A percentile compares a stretch with the other conserved stretches of the same genome.
phyloP scores from a whole-genome alignment of 1,140 invertebrate genomes.

The Piezodorus guildinii region DNA sequence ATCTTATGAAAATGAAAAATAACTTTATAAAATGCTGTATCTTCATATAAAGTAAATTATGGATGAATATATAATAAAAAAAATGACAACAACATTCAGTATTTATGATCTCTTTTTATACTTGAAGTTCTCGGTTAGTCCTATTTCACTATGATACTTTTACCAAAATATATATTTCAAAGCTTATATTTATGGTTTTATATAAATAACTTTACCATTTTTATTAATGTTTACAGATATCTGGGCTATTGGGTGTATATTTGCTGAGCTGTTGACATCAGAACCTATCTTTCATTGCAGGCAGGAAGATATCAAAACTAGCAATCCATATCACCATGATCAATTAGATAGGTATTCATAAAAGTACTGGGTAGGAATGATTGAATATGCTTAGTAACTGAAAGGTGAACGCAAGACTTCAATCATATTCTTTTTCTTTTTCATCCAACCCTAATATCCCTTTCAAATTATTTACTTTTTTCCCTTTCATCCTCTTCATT shows the following conservation, averaged over 20 bases:
- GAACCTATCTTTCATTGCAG: constrained; percentile 99
- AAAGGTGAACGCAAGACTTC: neutral
- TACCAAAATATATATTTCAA: neutral
- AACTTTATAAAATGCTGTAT: too few species aligned
- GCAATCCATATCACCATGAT: constrained; percentile 99
- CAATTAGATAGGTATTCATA: constrained; percentile 68
- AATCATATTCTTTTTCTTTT: neutral
- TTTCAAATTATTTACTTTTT: neutral
- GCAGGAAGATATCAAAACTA: constrained; percentile 99
- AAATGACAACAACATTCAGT: too few species aligned
- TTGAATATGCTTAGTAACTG: neutral
- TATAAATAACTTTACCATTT: too few species aligned
- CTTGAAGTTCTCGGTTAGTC: too few species aligned
- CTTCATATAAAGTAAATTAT: too few species aligned
- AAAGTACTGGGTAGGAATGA: constrained; percentile 6
- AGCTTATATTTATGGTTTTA: too few species aligned
- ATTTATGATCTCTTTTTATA: too few species aligned
- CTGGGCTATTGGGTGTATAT: constrained; percentile 99
- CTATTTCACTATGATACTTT: too few species aligned
- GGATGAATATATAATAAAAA: too few species aligned
- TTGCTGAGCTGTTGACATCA: constrained; percentile 90
- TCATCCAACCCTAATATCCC: neutral
- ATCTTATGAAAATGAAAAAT: too few species aligned
- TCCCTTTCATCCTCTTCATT: too few species aligned
- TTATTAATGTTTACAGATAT: constrained; percentile 65